phyloP scores from a whole-genome alignment of 2,888 invertebrate species.

The Exephanes ischioxanthus region DNA sequence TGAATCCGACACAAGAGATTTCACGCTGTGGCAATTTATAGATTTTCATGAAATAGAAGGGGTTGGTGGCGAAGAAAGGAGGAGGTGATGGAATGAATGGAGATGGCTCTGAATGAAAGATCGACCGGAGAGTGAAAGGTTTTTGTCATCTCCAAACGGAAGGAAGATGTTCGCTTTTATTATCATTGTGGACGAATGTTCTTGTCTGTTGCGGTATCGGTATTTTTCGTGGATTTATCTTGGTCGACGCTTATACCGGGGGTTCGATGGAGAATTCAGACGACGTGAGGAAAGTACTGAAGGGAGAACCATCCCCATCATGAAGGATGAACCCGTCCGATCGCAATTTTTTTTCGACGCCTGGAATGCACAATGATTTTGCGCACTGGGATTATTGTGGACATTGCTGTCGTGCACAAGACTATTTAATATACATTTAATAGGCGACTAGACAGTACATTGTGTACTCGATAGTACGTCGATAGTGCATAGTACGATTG shows the following conservation, averaged over 20 bases:
- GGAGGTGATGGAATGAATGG: slow-evolving; percentile 4
- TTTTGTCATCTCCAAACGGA: not conserved
- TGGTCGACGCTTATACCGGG: not conserved
- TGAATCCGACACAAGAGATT: slow-evolving; percentile 3
- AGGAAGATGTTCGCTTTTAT: slow-evolving; percentile 9
- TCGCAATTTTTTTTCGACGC: too few species aligned
- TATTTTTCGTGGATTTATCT: slow-evolving; percentile 6
- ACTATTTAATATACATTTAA: too few species aligned
- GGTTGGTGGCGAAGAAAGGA: not conserved
- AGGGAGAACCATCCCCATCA: not conserved
- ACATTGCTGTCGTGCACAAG: too few species aligned
- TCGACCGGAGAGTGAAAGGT: slow-evolving; percentile 7
- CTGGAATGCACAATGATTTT: too few species aligned
- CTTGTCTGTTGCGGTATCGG: not conserved
- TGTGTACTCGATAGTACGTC: too few species aligned
- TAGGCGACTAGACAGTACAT: too few species aligned
- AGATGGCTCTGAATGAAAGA: not conserved
- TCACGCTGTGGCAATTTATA: not conserved
- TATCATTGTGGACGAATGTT: slow-evolving; percentile 1
- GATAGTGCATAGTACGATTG: too few species aligned
- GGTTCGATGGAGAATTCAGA: not conserved
- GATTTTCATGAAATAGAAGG: not conserved
- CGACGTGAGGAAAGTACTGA: not conserved
- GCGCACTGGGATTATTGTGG: too few species aligned
- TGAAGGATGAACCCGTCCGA: too few species aligned